Evolutionary conservation across 2,797 vertebrate genomes (phyloP), one percentile per base, ranked within the genome.

Genomic region (Crenuchus spilurus): DNA sequence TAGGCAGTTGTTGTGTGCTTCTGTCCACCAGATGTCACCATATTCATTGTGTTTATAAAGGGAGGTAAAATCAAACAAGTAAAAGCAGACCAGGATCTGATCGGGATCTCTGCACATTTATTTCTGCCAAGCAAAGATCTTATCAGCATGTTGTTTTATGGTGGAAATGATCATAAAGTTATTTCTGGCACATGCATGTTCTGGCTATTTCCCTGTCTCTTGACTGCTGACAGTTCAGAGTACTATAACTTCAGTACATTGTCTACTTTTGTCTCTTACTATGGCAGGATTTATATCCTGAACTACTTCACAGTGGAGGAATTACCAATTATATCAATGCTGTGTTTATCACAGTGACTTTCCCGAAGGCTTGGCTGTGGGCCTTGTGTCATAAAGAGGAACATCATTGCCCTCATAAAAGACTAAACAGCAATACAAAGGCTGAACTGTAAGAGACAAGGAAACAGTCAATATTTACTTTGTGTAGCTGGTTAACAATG

Each of bases 351-450:
- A 0, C 10, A 10, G 3, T 10, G 22, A 0, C 24, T 37, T 20
- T 10, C 8, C 6, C 42, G 9, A 20, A 18, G 30, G 31, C 10
- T 11, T 61, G 20, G 28, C 62, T 54, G n/a, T 22, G 31, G 22
- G 33, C 28, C 33, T 39, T 54, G 13, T 31, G 51, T 75, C 78
- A 72, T 75, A 75, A 69, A 61, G 51, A n/a, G 44, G 35, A 82
- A 72, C 61, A 72, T 31, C 9, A 65, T 49, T 69, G 28, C 37
- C 60, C 49, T 72, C 52, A 75, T 82, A 79, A 80, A 81, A 8
- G 57, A 71, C 58, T 66, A 58, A 66, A 65, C 62, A 63, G 28
- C 31, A 74, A 16, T 48, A 71, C 78, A 77, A 63, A n/a, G n/a
- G 18, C 13, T 39, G 30, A 48, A 76, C 61, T 71, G 66, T 65